Evolutionary conservation across 35 echinoderm and acorn worm genomes (phyloP).

Genomic region (Apostichopus californicus): DNA sequence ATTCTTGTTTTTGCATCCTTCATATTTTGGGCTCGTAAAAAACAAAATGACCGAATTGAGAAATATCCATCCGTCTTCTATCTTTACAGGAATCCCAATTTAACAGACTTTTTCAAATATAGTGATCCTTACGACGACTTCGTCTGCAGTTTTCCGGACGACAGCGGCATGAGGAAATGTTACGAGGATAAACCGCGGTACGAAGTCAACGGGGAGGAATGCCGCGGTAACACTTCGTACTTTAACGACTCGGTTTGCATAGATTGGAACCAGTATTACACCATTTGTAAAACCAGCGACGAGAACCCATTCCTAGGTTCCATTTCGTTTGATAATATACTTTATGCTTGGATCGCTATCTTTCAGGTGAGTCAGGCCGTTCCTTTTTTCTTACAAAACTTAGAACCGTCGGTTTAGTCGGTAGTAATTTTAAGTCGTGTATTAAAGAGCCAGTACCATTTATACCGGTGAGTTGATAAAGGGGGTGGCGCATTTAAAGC

Average conservation of each 20-base stretch:
- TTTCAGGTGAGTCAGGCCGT: slow-evolving; percentile 82
- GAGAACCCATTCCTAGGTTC: slow-evolving; percentile 89
- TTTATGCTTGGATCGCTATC: slow-evolving; percentile 98
- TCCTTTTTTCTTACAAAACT: too few relatives aligned
- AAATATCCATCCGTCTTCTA: not conserved
- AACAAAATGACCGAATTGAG: too few relatives aligned
- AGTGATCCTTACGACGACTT: slow-evolving; percentile 64
- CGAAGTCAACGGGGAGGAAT: slow-evolving; percentile 33
- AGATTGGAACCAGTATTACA: slow-evolving; percentile 98
- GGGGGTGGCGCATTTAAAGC: too few relatives aligned
- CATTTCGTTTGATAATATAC: slow-evolving; percentile 99
- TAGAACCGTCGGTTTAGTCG: too few relatives aligned
- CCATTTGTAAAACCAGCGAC: slow-evolving; percentile 67
- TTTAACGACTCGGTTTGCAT: slow-evolving; percentile 54
- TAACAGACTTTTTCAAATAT: slow-evolving; percentile 58
- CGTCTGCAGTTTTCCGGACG: slow-evolving; percentile 68
- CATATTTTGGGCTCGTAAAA: too few relatives aligned
- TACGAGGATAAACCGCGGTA: slow-evolving; percentile 55
- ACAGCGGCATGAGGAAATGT: slow-evolving; percentile 69
- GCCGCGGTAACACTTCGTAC: slow-evolving; percentile 34
- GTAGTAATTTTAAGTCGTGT: too few relatives aligned
- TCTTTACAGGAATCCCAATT: slow-evolving; percentile 60
- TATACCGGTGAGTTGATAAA: too few relatives aligned
- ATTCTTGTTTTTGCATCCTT: too few relatives aligned
- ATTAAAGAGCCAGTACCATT: too few relatives aligned